Conservation (phyloP, 1,140 invertebrate genomes). For the Cotesia typhae region DNA sequence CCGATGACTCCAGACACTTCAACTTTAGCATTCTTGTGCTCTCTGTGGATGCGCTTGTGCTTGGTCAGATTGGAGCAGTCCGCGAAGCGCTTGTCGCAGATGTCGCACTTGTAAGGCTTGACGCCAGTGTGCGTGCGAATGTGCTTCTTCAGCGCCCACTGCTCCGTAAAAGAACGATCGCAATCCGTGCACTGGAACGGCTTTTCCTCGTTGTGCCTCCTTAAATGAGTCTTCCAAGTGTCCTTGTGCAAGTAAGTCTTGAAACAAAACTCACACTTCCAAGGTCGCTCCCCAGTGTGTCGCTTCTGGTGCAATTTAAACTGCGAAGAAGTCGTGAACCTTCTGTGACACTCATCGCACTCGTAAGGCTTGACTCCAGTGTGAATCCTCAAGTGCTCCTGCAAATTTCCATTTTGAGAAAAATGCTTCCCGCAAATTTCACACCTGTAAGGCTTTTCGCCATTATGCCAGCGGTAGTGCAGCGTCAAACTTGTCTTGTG, state of each 20-base stretch:
- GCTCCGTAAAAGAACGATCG: constrained; percentile 71
- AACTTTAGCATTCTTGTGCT: constrained; percentile 48
- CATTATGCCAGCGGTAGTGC: constrained; percentile 70
- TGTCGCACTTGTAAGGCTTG: constrained; percentile 78
- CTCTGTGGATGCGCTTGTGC: constrained; percentile 68
- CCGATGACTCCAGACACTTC: constrained; percentile 38
- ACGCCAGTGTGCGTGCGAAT: constrained; percentile 75
- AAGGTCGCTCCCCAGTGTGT: constrained; percentile 72
- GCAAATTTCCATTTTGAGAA: constrained; percentile 71
- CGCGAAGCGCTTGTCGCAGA: constrained; percentile 80
- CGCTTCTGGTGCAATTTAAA: constrained; percentile 71
- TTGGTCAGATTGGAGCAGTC: constrained; percentile 75
- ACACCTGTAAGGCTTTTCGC: constrained; percentile 71
- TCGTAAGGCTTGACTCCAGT: constrained; percentile 73
- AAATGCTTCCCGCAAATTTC: constrained; percentile 71
- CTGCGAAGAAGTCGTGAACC: constrained; percentile 76
- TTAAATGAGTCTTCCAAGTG: constrained; percentile 71
- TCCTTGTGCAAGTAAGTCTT: constrained; percentile 75
- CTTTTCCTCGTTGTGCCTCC: constrained; percentile 72
- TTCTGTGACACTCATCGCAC: constrained; percentile 75
- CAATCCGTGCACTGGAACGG: constrained; percentile 72
- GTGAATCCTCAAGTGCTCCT: constrained; percentile 71
- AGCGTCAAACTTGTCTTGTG: constrained; percentile 78
- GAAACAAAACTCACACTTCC: constrained; percentile 70
- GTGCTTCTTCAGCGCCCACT: constrained; percentile 76